Conservation (phyloP, 2,113 vertebrate species). For the Ctenodactylus gundi region DNA sequence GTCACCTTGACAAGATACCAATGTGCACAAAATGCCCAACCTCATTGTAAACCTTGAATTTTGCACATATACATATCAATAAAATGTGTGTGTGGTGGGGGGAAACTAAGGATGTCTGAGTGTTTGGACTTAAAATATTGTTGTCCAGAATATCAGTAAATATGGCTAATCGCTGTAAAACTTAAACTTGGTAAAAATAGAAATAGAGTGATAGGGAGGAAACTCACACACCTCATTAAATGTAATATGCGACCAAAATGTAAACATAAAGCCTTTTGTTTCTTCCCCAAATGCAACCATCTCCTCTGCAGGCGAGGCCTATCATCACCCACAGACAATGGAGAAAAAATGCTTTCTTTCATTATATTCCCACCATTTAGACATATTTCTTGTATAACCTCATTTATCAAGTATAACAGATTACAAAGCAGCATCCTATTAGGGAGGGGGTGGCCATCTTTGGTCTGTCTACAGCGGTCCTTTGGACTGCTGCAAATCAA, state of each 20-base stretch:
- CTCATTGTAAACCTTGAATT: too few relatives aligned
- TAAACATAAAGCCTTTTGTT: conserved; percentile 48
- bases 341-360: conserved; percentile 47
- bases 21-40: too few relatives aligned
- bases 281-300: neutral
- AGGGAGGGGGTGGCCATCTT: neutral
- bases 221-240: conserved; percentile 16
- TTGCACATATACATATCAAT: too few relatives aligned
- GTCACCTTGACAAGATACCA: too few relatives aligned
- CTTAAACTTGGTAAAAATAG: conserved; percentile 47
- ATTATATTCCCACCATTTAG: neutral
- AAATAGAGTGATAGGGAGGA: conserved; percentile 54
- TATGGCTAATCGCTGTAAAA: conserved; percentile 27
- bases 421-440: neutral
- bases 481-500: neutral
- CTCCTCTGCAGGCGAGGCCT: neutral
- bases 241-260: conserved; percentile 32
- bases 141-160: conserved; percentile 50
- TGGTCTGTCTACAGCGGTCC: neutral
- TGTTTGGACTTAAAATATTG: conserved; percentile 24
- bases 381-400: neutral
- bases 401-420: neutral
- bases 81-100: too few relatives aligned
- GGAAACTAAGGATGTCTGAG: conserved; percentile 34
- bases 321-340: conserved; percentile 50